Conservation (phyloP, 2,797 vertebrate species). For the Microhierax caerulescens region DNA sequence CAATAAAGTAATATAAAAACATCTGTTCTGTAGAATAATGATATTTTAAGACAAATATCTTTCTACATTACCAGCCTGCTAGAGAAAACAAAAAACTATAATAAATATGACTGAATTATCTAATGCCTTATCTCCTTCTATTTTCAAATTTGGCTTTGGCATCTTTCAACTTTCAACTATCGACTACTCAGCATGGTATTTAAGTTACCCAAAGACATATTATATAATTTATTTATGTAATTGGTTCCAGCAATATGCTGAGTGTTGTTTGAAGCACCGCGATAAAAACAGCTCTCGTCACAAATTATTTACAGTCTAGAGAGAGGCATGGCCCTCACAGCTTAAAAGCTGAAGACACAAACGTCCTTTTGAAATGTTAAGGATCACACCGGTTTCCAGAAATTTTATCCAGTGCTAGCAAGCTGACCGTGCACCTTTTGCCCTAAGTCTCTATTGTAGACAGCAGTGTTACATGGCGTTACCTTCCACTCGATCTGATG, state of each 20-base stretch:
- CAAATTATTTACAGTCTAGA: constrained; percentile 47
- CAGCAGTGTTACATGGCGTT: not conserved
- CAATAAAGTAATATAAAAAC: constrained; percentile 2
- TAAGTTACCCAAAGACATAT: constrained; percentile 12
- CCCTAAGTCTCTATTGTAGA: not conserved
- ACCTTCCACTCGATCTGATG: not conserved
- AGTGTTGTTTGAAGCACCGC: constrained; percentile 50
- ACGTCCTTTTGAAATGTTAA: not conserved
- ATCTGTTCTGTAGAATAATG: not conserved
- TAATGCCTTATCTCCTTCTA: not conserved
- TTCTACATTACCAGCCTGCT: not conserved
- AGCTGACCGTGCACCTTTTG: not conserved
- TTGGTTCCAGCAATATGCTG: constrained; percentile 25
- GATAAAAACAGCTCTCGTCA: constrained; percentile 17
- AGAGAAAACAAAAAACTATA: not conserved
- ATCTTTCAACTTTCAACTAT: constrained; percentile 11
- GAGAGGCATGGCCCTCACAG: not conserved
- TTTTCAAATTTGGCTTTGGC: constrained; percentile 8
- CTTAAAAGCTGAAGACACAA: not conserved
- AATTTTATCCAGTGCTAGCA: not conserved
- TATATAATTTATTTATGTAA: constrained; percentile 60
- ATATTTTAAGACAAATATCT: not conserved
- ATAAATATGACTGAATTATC: not conserved
- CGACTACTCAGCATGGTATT: not conserved
- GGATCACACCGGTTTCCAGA: not conserved